These are phyloP conservation scores for Camponotus fellah DNA, from an alignment of 2,888 invertebrate species.

Conservation along the genomic window DNA sequence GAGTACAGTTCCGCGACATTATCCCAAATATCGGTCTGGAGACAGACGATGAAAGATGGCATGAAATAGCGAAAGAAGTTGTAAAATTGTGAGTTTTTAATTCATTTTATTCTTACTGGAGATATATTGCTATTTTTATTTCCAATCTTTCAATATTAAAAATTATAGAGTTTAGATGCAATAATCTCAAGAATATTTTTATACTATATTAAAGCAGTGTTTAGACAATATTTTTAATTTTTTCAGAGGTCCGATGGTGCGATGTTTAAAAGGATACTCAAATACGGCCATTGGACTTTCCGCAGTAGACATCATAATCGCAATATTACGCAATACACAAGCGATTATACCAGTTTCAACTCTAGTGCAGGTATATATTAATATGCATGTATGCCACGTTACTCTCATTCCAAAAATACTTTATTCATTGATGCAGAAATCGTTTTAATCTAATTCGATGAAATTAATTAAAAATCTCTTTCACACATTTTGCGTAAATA, in stretches of 20 bases:
- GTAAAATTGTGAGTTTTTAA: slow-evolving; percentile 79
- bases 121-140: neutral
- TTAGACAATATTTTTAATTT: slow-evolving; percentile 13
- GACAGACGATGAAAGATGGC: slow-evolving; percentile 87
- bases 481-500: neutral
- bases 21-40: slow-evolving; percentile 86
- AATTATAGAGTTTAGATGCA: neutral
- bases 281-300: slow-evolving; percentile 87
- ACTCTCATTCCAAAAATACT: neutral
- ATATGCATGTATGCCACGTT: neutral
- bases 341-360: slow-evolving; percentile 86
- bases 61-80: slow-evolving; percentile 87
- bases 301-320: slow-evolving; percentile 85
- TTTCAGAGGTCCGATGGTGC: slow-evolving; percentile 87
- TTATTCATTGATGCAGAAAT: neutral
- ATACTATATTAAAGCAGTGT: neutral
- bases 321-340: slow-evolving; percentile 86
- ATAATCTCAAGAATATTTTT: neutral
- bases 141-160: neutral
- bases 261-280: slow-evolving; percentile 88
- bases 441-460: neutral
- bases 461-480: neutral
- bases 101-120: neutral
- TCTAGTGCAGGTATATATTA: slow-evolving; percentile 84
- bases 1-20: slow-evolving; percentile 87